These are phyloP conservation scores for Psettodes erumei DNA, from an alignment of 2,113 vertebrate genomes.

Conservation along the genomic window DNA sequence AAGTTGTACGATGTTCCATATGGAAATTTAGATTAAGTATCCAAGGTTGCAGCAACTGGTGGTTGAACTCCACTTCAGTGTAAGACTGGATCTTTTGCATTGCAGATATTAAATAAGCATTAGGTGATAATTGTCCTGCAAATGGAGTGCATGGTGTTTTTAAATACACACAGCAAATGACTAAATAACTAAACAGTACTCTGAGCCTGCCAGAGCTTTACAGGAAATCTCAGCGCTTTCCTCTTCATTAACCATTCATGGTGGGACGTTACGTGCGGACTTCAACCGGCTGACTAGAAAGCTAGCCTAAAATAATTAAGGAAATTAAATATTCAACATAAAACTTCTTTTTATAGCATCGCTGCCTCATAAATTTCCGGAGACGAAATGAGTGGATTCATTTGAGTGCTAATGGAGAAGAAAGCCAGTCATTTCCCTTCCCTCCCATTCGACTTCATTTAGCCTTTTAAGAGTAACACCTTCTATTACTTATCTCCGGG, in stretches of 20 bases:
- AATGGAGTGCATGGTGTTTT: background rate
- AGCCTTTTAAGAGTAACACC: constrained; percentile 46
- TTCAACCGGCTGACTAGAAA: constrained; percentile 50
- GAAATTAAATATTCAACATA: constrained; percentile 80
- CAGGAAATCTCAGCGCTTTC: constrained; percentile 39
- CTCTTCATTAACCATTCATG: constrained; percentile 64
- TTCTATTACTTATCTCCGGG: constrained; percentile 46
- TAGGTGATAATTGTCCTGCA: background rate
- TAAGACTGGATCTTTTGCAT: background rate
- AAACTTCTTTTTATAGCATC: constrained; percentile 78
- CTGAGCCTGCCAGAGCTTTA: constrained; percentile 15
- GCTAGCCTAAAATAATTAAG: constrained; percentile 75
- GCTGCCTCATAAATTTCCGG: constrained; percentile 73
- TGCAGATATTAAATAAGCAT: background rate
- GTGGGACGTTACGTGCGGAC: constrained; percentile 67
- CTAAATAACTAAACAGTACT: constrained; percentile 34
- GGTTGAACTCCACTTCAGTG: background rate
- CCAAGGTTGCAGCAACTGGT: background rate
- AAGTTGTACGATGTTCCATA: background rate
- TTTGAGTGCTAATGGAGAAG: constrained; percentile 67
- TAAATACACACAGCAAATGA: constrained; percentile 16
- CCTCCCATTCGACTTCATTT: constrained; percentile 59
- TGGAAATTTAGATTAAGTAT: background rate
- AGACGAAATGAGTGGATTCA: constrained; percentile 69
- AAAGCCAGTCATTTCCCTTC: constrained; percentile 53